Evolutionary conservation across 1,140 invertebrate genomes (phyloP), one percentile per base, ranked within the genome.

Genomic region (Temnothorax longispinosus): DNA sequence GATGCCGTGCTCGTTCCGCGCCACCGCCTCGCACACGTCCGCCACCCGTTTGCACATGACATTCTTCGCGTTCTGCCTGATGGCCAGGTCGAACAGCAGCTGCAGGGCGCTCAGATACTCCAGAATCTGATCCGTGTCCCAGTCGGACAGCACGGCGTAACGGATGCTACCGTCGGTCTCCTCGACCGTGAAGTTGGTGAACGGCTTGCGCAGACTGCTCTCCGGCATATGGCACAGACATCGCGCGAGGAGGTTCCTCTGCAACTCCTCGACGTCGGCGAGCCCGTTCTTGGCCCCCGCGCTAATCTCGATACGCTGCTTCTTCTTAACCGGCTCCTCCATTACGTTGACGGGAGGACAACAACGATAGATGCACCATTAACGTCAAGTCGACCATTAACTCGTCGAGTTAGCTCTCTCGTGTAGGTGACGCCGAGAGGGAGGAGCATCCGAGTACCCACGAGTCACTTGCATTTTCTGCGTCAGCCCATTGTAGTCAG

Each of bases 21-120:
- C 97, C 44, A 98, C 95, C n/a, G 97, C 96, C 90, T 98, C 97
- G 94, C 98, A 98, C 18, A 98, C 96, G 90, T 97, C 97, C 93
- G 97, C 97, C 52, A 98, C 96, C 87, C 97, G 96, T 44, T 97
- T 96, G 94, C 98, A 98, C 94, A 98, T 97, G 35, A 97, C 96
- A 1, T 98, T 98, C 89, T 97, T 97, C 52, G 96, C 96, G 89
- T 98, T 98, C 94, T 98, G 98, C 92, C 98, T 98, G 62, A 98
- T 96, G 90, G 98, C 98, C 41, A 98, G 96, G 92, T 98, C 98
- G 93, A 98, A 98, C 64, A 98, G 95, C 7, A 98, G 94, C 88
- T 98, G 98, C 87, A 98, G 96, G 87, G 97, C 97, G 75, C 98
- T 98, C 67, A 98, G 94, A 92, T 98, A 98, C 89, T 98, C 96